Evolutionary conservation across 2,888 invertebrate genomes (phyloP).

Genomic region (Gasteruption jaculator): DNA sequence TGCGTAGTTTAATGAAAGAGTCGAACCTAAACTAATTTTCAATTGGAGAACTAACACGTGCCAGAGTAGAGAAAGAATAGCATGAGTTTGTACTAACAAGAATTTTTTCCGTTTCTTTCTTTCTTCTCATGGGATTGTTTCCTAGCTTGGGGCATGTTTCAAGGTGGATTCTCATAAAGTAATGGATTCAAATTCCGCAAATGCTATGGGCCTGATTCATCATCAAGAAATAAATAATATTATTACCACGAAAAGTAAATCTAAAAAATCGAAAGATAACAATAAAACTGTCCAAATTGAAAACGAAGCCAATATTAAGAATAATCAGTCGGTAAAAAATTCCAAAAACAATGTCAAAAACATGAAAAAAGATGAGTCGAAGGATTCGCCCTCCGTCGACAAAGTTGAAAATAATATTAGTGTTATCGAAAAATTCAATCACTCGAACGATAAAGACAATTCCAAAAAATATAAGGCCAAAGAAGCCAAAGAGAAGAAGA

Average conservation of each 20-base stretch:
- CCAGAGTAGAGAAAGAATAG: too few relatives aligned
- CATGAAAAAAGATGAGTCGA: conserved; percentile 23
- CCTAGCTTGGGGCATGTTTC: conserved; percentile 33
- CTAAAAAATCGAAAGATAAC: conserved; percentile 31
- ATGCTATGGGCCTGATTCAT: conserved; percentile 23
- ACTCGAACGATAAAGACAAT: conserved; percentile 9
- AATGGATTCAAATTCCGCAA: conserved; percentile 31
- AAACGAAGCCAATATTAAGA: conserved; percentile 21
- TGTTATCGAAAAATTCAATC: conserved; percentile 13
- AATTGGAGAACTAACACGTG: too few relatives aligned
- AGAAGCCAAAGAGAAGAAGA: conserved; percentile 48
- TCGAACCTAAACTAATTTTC: too few relatives aligned
- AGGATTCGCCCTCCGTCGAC: conserved; percentile 11
- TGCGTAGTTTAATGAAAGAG: too few relatives aligned
- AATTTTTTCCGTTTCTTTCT: too few relatives aligned
- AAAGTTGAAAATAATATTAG: conserved; percentile 19
- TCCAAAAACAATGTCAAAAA: conserved; percentile 21
- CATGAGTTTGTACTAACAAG: too few relatives aligned
- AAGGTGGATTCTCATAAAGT: conserved; percentile 39
- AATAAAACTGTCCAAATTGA: conserved; percentile 27
- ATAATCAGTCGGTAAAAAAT: conserved; percentile 20
- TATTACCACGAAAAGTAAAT: conserved; percentile 23
- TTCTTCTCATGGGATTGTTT: conserved; percentile 15
- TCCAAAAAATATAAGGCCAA: conserved; percentile 37
- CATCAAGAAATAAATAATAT: conserved; percentile 26